Evolutionary conservation across 1,140 invertebrate species (phyloP).

Genomic region (Microplitis demolitor): DNA sequence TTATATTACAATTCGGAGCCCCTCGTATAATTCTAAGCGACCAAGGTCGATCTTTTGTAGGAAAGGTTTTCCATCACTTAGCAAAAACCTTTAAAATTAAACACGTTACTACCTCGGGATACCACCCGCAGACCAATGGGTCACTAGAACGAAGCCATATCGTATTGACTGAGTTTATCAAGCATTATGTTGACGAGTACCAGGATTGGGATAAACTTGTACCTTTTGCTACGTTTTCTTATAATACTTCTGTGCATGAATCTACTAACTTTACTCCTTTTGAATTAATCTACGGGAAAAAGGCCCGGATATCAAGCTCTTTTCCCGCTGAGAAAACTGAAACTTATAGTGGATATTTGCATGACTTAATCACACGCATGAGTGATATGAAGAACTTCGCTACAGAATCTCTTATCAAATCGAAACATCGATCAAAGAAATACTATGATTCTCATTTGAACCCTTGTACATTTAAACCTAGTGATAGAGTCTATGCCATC

Average conservation of each 20-base stretch:
- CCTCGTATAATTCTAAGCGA: slow-evolving; percentile 40
- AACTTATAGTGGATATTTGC: slow-evolving; percentile 7
- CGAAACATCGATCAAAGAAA: background rate
- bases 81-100: slow-evolving; percentile 33
- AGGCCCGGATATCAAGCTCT: background rate
- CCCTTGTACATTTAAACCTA: background rate
- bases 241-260: slow-evolving; percentile 34
- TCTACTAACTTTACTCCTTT: slow-evolving; percentile 36
- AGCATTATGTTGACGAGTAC: too few species aligned
- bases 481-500: background rate
- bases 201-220: slow-evolving; percentile 46
- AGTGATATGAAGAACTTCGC: background rate
- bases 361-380: background rate
- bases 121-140: slow-evolving; percentile 30
- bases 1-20: slow-evolving; percentile 31
- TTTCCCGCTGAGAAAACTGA: background rate
- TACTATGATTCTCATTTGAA: background rate
- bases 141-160: slow-evolving; percentile 35
- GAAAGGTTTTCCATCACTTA: slow-evolving; percentile 32
- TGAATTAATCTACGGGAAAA: slow-evolving; percentile 16
- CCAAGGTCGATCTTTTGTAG: slow-evolving; percentile 36
- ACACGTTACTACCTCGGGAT: slow-evolving; percentile 2
- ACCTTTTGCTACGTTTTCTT: slow-evolving; percentile 4
- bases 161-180: too few species aligned
- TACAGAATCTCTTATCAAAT: background rate